Evolutionary conservation across 2,888 invertebrate species (phyloP).

Genomic region (Oxytorus armatus): DNA sequence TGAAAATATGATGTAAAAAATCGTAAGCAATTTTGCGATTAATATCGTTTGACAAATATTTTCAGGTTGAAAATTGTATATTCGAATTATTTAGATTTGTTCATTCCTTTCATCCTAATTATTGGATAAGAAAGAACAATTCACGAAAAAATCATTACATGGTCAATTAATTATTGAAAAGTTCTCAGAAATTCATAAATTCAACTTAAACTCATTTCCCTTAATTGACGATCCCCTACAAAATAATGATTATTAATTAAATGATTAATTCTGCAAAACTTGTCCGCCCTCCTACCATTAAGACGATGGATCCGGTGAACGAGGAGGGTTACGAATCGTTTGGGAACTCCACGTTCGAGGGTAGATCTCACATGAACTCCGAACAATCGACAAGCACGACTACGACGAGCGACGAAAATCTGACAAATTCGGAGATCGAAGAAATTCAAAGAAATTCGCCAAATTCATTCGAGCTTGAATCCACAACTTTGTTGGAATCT

Average conservation of each 20-base stretch:
- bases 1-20: neutral
- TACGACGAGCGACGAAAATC: constrained; percentile 62
- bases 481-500: constrained; percentile 64
- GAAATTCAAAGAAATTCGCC: constrained; percentile 64
- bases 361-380: constrained; percentile 76
- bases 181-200: neutral
- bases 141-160: too few relatives aligned
- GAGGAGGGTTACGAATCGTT: constrained; percentile 64
- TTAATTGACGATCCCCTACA: too few relatives aligned
- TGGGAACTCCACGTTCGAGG: constrained; percentile 76
- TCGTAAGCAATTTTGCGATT: neutral
- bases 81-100: too few relatives aligned
- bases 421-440: constrained; percentile 65
- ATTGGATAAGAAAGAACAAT: too few relatives aligned
- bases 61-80: too few relatives aligned
- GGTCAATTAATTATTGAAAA: too few relatives aligned
- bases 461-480: constrained; percentile 66
- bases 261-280: constrained; percentile 17
- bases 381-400: constrained; percentile 60
- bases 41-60: neutral
- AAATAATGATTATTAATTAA: too few relatives aligned
- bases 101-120: too few relatives aligned
- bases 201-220: neutral
- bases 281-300: constrained; percentile 13
- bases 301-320: neutral